Base-by-base conservation (phyloP, 2,113 vertebrate genomes). In the Syngnathus floridae region DNA sequence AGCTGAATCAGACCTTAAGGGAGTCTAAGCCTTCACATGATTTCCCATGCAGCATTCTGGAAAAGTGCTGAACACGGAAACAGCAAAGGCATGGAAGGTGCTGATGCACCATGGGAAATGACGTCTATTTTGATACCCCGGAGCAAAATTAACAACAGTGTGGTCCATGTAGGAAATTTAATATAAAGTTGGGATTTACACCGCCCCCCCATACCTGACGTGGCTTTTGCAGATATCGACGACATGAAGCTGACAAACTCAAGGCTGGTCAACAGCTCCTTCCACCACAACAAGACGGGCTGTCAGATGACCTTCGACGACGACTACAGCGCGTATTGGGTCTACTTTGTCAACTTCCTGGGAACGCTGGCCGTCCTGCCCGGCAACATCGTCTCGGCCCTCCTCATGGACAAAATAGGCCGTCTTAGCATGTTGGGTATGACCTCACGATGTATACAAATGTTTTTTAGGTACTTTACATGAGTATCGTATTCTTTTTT, bases 241-340 rank as follows among this genome's bases (percentile, higher is more conserved):
- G 89, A 92, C 69, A 86, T 91, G 84, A 98, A 98, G 83, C 92
- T 97, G 59, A 90, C 93, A 56, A 90, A 93, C 74, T 95, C 95
- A 0, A 81, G 87, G 72, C 83, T 97, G 86, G 90, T 88, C 90
- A 98, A 94, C 91, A 94, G 92, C 89, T 90, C 92, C 3, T 98
- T 98, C 88, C 82, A 78, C 63, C 91, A 95, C 86, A 88, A 93
- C 83, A 99, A 96, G 82, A 95, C 94, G 0, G 97, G 97, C 57
- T 99, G 96, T 78, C 95, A 97, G 86, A 94, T 98, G 88, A 95
- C 93, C 3, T 98, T 95, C 45, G 94, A 97, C 37, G 93, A 98
- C 0, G 95, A 99, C 77, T 98, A 99, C 75, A 98, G 96, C 52
- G 97, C 97, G 86, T 98, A 98, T 87, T 99, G 97, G 97, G 95